Evolutionary conservation across 2,888 invertebrate genomes (phyloP).

Genomic region (Embidobia sp.): DNA sequence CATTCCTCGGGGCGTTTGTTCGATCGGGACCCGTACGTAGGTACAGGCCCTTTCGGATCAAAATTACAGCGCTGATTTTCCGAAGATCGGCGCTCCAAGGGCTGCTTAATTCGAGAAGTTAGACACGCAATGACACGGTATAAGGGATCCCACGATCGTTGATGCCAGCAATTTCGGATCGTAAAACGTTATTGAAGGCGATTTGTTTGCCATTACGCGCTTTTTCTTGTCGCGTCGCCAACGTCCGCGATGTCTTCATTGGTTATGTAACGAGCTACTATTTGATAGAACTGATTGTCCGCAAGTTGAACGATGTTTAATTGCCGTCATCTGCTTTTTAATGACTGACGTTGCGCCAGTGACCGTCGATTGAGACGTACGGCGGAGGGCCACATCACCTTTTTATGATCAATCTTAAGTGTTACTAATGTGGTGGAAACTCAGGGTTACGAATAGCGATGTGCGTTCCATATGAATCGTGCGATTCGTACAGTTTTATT

Average conservation of each 20-base stretch:
- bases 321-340: conserved; percentile 21
- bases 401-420: conserved; percentile 44
- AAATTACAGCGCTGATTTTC: conserved; percentile 42
- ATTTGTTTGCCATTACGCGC: conserved; percentile 25
- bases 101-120: conserved; percentile 25
- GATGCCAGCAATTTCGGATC: conserved; percentile 48
- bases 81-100: conserved; percentile 27
- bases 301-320: conserved; percentile 44
- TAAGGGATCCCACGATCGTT: conserved; percentile 11
- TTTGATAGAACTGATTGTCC: conserved; percentile 22
- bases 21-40: no score
- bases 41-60: conserved; percentile 1
- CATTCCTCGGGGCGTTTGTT: not conserved
- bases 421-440: conserved; percentile 20
- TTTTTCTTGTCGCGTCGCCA: conserved; percentile 7
- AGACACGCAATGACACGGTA: conserved; percentile 43
- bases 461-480: no score
- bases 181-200: conserved; percentile 34
- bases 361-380: conserved; percentile 30
- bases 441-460: no score
- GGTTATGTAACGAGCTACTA: conserved; percentile 25
- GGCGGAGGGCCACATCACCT: conserved; percentile 23
- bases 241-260: conserved; percentile 39
- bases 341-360: conserved; percentile 26
- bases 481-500: no score